Conservation (phyloP, 2,888 invertebrate species). For the Drosophila nr. fundita region DNA sequence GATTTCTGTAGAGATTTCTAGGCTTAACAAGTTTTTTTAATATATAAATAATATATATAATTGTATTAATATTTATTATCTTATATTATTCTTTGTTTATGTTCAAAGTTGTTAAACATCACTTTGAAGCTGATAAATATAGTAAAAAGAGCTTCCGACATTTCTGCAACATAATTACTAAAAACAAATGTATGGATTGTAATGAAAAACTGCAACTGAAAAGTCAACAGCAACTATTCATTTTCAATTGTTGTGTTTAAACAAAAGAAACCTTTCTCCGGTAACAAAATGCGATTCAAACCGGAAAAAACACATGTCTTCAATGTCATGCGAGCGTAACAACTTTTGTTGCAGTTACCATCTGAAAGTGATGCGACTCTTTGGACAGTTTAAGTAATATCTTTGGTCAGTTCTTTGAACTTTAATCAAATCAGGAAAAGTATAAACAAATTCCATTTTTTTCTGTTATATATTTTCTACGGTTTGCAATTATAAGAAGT, state of each 20-base stretch:
- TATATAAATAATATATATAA: background rate
- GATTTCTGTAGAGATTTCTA: background rate
- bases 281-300: constrained; percentile 29
- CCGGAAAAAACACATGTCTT: constrained; percentile 18
- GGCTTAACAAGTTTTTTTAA: background rate
- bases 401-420: background rate
- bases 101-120: background rate
- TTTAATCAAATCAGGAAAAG: background rate
- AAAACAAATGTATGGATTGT: constrained; percentile 11
- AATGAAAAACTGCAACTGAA: constrained; percentile 20
- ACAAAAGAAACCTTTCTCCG: constrained; percentile 36
- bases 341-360: constrained; percentile 8
- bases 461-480: background rate
- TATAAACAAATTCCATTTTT: background rate
- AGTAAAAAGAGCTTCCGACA: background rate
- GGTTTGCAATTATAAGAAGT: background rate
- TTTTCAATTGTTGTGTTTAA: constrained; percentile 30
- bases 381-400: background rate
- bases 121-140: background rate
- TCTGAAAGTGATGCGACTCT: background rate
- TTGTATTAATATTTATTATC: background rate
- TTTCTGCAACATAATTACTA: background rate
- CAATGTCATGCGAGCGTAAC: constrained; percentile 18
- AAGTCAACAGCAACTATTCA: constrained; percentile 25
- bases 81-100: background rate